Conservation (phyloP, 2,113 vertebrate species). For the Catharus minimus region DNA sequence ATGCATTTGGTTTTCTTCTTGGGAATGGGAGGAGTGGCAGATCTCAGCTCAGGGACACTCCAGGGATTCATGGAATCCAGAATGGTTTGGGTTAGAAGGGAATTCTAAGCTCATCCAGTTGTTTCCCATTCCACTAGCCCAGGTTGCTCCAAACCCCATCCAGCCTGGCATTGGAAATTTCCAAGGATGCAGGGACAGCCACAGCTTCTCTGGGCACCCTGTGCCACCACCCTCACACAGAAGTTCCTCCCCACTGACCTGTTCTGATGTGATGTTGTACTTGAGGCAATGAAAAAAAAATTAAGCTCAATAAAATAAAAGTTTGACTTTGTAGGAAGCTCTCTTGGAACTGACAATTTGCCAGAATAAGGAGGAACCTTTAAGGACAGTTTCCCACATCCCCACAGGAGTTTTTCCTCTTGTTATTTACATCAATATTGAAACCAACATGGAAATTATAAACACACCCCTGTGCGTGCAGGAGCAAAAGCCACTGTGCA, state of each 20-base stretch:
- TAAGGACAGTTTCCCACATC: no score
- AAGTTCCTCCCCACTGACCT: not conserved
- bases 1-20: not conserved
- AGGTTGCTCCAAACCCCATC: rapidly evolving
- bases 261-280: not conserved
- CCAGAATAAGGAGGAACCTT: not conserved
- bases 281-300: not conserved
- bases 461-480: rapidly evolving
- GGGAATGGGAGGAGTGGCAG: not conserved
- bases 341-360: rapidly evolving
- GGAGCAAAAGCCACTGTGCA: not conserved
- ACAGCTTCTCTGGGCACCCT: not conserved
- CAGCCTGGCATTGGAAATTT: not conserved
- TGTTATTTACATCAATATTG: not conserved
- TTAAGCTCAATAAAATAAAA: not conserved
- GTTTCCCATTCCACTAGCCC: rapidly evolving
- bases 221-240: not conserved
- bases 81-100: not conserved
- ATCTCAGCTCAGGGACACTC: not conserved
- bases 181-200: not conserved
- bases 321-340: not conserved
- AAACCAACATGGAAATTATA: not conserved
- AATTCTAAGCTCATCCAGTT: not conserved
- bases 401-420: not conserved
- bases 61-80: not conserved